Evolutionary conservation across 2,113 vertebrate genomes (phyloP).

Genomic region (Sakesphorus luctuosus): DNA sequence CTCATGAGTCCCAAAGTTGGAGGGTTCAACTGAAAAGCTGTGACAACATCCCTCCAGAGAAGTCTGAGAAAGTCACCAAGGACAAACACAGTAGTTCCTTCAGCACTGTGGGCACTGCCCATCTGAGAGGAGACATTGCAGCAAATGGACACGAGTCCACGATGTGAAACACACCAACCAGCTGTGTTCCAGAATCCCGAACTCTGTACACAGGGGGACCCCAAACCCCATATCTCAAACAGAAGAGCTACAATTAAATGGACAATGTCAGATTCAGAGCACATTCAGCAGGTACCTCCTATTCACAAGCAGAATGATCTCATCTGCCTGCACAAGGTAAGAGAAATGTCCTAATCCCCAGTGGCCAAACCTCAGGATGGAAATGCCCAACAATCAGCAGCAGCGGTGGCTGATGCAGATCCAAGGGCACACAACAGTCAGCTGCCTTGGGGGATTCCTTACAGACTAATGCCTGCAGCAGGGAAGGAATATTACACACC

Average conservation of each 20-base stretch:
- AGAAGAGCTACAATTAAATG: not conserved
- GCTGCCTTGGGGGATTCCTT: not conserved
- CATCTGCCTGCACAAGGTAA: not conserved
- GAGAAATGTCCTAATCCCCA: rapidly evolving
- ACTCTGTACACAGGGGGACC: not conserved
- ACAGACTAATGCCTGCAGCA: not conserved
- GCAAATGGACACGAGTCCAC: not conserved
- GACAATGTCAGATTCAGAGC: not conserved
- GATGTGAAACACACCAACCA: not conserved
- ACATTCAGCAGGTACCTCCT: not conserved
- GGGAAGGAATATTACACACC: not conserved
- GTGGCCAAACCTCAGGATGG: not conserved
- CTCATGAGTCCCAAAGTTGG: no score
- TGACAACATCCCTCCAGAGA: not conserved
- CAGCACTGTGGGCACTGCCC: not conserved
- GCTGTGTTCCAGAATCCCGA: not conserved
- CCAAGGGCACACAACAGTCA: rapidly evolving
- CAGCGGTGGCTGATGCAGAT: rapidly evolving
- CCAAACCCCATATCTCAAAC: not conserved
- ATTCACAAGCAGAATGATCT: not conserved
- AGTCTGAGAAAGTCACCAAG: not conserved
- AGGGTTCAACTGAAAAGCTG: no score
- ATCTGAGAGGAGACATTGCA: rapidly evolving
- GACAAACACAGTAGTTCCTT: not conserved
- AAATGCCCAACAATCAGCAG: not conserved